Evolutionary conservation across 2,888 invertebrate species (phyloP), one percentile per base, ranked within the genome.

Genomic region (Diaperis boleti): DNA sequence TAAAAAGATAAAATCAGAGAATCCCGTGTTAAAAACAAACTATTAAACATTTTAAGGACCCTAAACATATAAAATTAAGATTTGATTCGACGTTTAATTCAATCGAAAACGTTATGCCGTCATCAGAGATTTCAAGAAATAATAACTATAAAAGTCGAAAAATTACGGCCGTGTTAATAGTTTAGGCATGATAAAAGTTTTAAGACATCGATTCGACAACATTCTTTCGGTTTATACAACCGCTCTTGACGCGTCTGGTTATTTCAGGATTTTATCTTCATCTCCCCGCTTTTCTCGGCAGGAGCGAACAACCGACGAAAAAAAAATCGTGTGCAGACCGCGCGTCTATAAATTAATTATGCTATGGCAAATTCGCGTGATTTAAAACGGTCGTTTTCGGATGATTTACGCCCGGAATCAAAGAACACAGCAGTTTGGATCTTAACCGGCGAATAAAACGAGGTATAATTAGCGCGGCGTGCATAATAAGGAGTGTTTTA

Each of bases 141-240:
- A 31, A 59, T 60, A 60, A 52, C 52, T 44, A 60, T 60, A 60
- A 60, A 60, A 52, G 42, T 14, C 44, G 50, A 39, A 31, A 44
- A 50, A 52, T 60, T 61, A 61, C 18, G 54, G 55, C 61, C 37
- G 61, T 61, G 61, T 61, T 61, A 61, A 61, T 61, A 61, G 61
- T 61, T 61, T 59, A 59, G 41, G 49, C 39, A 59, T 49, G 61
- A 54, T 61, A 61, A 61, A 61, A 55, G 37, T 61, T 61, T 61
- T 61, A 54, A 37, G 45, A 54, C 61, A 55, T 61, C 39, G 54
- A 61, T 54, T 61, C 54, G 61, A 61, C 61, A 61, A 54, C 61
- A 61, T 61, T 61, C 61, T 61, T 61, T 61, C 61, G 15, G 29
- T 55, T 61, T 54, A 55, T 61, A 50, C 49, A 52, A 52, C 59